Evolutionary conservation across 1,140 invertebrate species (phyloP).

Genomic region (Andricus grossulariae): DNA sequence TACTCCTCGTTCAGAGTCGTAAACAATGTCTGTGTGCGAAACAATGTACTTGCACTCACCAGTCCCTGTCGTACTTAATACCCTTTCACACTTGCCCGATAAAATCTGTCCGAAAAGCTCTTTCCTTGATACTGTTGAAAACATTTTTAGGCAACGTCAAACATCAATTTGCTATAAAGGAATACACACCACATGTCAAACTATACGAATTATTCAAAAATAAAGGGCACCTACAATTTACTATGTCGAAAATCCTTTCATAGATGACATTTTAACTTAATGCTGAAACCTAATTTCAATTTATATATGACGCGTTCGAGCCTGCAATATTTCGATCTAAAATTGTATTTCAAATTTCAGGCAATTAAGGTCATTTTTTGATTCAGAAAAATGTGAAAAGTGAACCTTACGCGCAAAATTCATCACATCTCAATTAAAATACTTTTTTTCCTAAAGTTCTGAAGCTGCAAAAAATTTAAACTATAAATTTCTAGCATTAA

Average conservation of each 20-base stretch:
- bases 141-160: background rate
- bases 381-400: no score
- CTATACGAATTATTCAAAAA: background rate
- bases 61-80: background rate
- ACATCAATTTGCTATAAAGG: conserved; percentile 9
- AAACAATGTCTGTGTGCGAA: conserved; percentile 26
- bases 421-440: no score
- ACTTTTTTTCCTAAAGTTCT: no score
- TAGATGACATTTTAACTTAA: no score
- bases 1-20: conserved; percentile 6
- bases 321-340: no score
- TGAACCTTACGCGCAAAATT: no score
- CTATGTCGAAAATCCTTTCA: background rate
- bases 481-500: no score
- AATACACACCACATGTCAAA: background rate
- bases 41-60: conserved; percentile 23
- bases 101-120: conserved; percentile 17
- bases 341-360: no score
- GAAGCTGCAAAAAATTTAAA: no score
- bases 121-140: background rate
- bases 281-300: no score
- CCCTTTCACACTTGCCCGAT: conserved; percentile 21
- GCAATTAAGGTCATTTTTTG: no score
- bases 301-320: no score
- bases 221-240: background rate